Evolutionary conservation across 2,113 vertebrate genomes (phyloP).

Genomic region (Corydoras sp.): DNA sequence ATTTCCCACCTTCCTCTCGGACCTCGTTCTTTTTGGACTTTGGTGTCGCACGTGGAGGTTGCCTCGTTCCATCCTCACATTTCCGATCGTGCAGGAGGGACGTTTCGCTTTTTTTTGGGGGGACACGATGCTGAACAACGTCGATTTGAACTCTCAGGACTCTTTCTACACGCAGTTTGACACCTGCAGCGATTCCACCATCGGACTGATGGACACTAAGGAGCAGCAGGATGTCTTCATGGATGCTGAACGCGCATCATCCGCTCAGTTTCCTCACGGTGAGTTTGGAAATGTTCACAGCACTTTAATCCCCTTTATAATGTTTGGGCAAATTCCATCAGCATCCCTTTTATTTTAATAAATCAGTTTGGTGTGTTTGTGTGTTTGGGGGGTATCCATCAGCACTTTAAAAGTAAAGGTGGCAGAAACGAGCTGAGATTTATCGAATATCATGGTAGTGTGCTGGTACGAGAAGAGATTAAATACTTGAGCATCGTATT

Average conservation of each 20-base stretch:
- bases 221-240: slow-evolving; percentile 67
- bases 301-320: background rate
- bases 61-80: background rate
- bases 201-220: slow-evolving; percentile 60
- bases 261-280: slow-evolving; percentile 76
- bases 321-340: no score
- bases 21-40: slow-evolving; percentile 51
- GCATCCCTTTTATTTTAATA: no score
- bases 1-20: slow-evolving; percentile 45
- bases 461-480: no score
- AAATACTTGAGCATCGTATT: background rate
- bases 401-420: no score
- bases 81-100: background rate
- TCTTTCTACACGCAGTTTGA: slow-evolving; percentile 80
- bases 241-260: slow-evolving; percentile 63
- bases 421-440: no score
- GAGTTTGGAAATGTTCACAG: slow-evolving; percentile 47
- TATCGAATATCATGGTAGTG: no score
- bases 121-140: slow-evolving; percentile 82
- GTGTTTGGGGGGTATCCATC: no score
- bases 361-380: no score
- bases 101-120: slow-evolving; percentile 50
- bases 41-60: slow-evolving; percentile 45
- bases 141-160: slow-evolving; percentile 89
- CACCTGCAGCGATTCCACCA: slow-evolving; percentile 69